Percentiles rank a stretch among this genome's conserved stretches.
Conservation (phyloP, 2,888 invertebrate genomes). For the Ctena decussata region DNA sequence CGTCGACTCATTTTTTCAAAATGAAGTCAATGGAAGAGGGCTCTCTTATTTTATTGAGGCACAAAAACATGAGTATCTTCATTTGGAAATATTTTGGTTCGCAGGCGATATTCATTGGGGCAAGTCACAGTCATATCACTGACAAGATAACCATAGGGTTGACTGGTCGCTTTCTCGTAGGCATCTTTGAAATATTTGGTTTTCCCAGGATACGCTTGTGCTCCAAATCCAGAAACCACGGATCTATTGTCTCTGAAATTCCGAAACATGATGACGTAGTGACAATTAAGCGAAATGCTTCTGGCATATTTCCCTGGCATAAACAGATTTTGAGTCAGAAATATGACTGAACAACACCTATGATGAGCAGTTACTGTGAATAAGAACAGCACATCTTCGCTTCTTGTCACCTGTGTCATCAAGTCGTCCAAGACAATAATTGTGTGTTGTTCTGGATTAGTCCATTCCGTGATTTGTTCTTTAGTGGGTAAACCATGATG, state of each 20-base stretch:
- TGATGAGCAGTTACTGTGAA: conserved; percentile 36
- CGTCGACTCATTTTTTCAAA: conserved; percentile 6
- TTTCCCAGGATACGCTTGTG: conserved; percentile 30
- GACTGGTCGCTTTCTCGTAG: conserved; percentile 19
- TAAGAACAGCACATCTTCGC: conserved; percentile 16
- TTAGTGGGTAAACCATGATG: conserved; percentile 25
- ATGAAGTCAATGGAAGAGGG: background rate
- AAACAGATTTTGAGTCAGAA: conserved; percentile 39
- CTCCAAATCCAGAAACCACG: conserved; percentile 7
- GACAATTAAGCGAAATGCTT: conserved; percentile 34
- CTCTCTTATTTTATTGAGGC: conserved; percentile 1
- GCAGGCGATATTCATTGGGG: conserved; percentile 11
- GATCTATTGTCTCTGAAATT: conserved; percentile 33
- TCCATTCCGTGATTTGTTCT: conserved; percentile 30
- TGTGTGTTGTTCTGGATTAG: background rate
- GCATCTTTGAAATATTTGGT: conserved; percentile 24
- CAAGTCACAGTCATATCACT: conserved; percentile 13
- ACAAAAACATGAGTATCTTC: conserved; percentile 8
- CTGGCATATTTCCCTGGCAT: conserved; percentile 31
- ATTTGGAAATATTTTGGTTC: conserved; percentile 26
- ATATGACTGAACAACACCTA: conserved; percentile 21
- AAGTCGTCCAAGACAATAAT: conserved; percentile 34
- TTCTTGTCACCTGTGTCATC: conserved; percentile 6
- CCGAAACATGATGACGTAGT: conserved; percentile 33
- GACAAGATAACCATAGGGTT: conserved; percentile 25